These are phyloP conservation scores for Ptilonorhynchus violaceus DNA, from an alignment of 2,113 vertebrate species.

Conservation along the genomic window DNA sequence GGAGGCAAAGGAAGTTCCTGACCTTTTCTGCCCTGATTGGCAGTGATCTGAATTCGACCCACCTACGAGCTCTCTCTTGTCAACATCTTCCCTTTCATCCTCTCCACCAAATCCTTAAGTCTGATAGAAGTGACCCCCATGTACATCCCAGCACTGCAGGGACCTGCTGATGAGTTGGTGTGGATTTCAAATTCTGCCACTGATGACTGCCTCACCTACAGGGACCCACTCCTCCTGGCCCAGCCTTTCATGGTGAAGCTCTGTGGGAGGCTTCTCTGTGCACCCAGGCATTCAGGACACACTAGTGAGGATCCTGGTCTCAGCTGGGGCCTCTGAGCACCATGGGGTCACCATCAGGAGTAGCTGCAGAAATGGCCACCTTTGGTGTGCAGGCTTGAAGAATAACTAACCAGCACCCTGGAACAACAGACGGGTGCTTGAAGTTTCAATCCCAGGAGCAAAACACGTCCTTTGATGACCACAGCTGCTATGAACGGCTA, in stretches of 20 bases:
- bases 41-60: neutral
- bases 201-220: neutral
- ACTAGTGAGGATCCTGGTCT: neutral
- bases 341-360: neutral
- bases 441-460: neutral
- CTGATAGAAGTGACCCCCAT: neutral
- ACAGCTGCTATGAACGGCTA: neutral
- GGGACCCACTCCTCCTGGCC: neutral
- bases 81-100: neutral
- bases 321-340: neutral
- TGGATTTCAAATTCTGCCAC: neutral
- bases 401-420: neutral
- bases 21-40: neutral
- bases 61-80: neutral
- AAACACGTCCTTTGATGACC: neutral
- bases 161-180: neutral
- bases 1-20: neutral
- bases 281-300: neutral
- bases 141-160: rapidly evolving
- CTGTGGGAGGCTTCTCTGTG: neutral
- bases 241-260: neutral
- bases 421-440: neutral
- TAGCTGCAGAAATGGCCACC: neutral
- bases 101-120: neutral
- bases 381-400: neutral